Conservation (phyloP, 2,888 invertebrate genomes). For the Auanema freiburgensis region DNA sequence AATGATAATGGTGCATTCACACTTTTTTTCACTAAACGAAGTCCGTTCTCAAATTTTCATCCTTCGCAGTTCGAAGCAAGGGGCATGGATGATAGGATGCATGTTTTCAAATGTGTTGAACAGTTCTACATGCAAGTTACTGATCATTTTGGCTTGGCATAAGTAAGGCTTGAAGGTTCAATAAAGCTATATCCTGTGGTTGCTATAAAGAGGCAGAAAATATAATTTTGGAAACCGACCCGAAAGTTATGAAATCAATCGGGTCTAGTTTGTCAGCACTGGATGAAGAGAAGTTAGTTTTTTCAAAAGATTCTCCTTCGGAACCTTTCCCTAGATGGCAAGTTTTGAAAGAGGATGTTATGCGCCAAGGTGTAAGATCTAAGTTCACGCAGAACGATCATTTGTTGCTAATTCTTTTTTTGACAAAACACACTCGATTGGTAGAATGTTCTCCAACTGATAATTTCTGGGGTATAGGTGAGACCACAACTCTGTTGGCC, state of each 20-base stretch:
- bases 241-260: conserved; percentile 22
- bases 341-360: conserved; percentile 26
- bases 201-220: conserved; percentile 14
- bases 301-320: not conserved
- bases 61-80: conserved; percentile 19
- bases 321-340: conserved; percentile 33
- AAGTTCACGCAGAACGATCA: conserved; percentile 29
- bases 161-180: conserved; percentile 22
- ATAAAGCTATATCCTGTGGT: conserved; percentile 22
- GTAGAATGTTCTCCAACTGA: conserved; percentile 45
- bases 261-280: conserved; percentile 20
- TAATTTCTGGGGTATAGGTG: conserved; percentile 45
- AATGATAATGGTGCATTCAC: conserved; percentile 27
- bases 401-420: conserved; percentile 30
- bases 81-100: conserved; percentile 10
- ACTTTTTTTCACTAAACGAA: conserved; percentile 28
- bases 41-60: conserved; percentile 34
- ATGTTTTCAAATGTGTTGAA: conserved; percentile 25
- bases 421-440: conserved; percentile 31
- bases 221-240: conserved; percentile 16
- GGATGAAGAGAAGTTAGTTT: conserved; percentile 16
- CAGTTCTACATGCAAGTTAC: conserved; percentile 30
- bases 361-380: conserved; percentile 29
- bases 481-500: not conserved
- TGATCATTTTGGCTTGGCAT: not conserved